Percentiles rank a stretch among this genome's conserved stretches.
phyloP scores from a whole-genome alignment of 2,888 invertebrate genomes.

The Meganola albula region DNA sequence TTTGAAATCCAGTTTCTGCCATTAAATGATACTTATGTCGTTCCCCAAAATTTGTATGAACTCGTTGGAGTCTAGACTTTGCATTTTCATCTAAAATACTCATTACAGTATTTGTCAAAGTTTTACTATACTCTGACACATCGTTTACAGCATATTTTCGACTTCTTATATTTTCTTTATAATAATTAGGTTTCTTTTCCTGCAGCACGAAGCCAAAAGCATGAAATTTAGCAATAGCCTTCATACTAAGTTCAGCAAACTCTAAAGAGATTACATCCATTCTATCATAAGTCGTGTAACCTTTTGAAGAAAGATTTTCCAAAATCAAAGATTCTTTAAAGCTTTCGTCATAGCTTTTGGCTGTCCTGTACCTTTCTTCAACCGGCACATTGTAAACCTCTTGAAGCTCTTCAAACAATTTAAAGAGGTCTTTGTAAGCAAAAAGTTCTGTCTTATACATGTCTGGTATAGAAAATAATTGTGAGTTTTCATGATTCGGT shows the following conservation, averaged over 20 bases:
- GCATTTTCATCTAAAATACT: conserved; percentile 23
- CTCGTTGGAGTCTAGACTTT: conserved; percentile 27
- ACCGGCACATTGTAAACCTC: conserved; percentile 35
- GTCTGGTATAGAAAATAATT: conserved; percentile 24
- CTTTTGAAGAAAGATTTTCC: conserved; percentile 42
- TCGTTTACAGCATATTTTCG: not conserved
- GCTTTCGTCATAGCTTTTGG: conserved; percentile 38
- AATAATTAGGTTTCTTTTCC: conserved; percentile 35
- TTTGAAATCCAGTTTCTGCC: conserved; percentile 21
- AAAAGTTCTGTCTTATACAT: conserved; percentile 37
- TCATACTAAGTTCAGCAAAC: conserved; percentile 40
- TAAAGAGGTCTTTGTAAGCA: conserved; percentile 39
- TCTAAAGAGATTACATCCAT: conserved; percentile 38
- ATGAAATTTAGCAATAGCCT: conserved; percentile 51
- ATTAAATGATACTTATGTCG: conserved; percentile 32
- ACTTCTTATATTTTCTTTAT: conserved; percentile 30
- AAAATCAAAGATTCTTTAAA: conserved; percentile 37
- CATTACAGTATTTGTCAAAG: conserved; percentile 22
- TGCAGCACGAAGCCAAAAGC: conserved; percentile 41
- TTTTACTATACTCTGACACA: conserved; percentile 21
- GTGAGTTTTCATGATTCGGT: conserved; percentile 17
- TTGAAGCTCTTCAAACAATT: conserved; percentile 40
- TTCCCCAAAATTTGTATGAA: conserved; percentile 19
- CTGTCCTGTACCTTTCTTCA: conserved; percentile 36
- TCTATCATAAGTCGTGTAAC: conserved; percentile 36